A percentile compares a stretch with the other conserved stretches of the same genome.
phyloP scores from a whole-genome alignment of 2,113 vertebrate species.

The Clarias batrachus region DNA sequence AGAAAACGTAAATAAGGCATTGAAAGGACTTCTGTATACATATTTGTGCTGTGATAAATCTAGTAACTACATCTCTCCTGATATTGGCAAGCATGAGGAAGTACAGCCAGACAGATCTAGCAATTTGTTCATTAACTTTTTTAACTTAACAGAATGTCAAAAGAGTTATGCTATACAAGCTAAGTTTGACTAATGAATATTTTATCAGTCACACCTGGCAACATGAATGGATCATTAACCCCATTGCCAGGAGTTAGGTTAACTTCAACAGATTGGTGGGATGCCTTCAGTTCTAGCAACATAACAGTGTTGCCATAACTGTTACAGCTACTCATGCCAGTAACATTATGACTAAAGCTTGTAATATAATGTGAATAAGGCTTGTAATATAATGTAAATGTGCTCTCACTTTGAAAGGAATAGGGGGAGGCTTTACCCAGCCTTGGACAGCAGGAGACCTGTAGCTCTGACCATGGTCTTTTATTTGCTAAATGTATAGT shows the following conservation, averaged over 20 bases:
- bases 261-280: not conserved
- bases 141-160: too few relatives aligned
- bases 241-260: not conserved
- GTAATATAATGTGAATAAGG: not conserved
- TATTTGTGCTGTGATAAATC: too few relatives aligned
- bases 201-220: too few relatives aligned
- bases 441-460: not conserved
- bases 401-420: not conserved
- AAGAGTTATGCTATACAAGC: too few relatives aligned
- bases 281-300: not conserved
- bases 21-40: too few relatives aligned
- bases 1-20: too few relatives aligned
- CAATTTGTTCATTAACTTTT: too few relatives aligned
- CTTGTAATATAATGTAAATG: not conserved
- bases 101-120: too few relatives aligned
- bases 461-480: not conserved
- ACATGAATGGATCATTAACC: too few relatives aligned
- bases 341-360: not conserved
- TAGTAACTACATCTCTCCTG: too few relatives aligned
- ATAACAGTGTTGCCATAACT: not conserved
- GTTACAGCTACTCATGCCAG: not conserved
- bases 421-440: not conserved
- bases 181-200: too few relatives aligned
- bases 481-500: not conserved
- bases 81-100: too few relatives aligned